phyloP scores from a whole-genome alignment of 2,797 vertebrate species.

The Sparidentex hasta region DNA sequence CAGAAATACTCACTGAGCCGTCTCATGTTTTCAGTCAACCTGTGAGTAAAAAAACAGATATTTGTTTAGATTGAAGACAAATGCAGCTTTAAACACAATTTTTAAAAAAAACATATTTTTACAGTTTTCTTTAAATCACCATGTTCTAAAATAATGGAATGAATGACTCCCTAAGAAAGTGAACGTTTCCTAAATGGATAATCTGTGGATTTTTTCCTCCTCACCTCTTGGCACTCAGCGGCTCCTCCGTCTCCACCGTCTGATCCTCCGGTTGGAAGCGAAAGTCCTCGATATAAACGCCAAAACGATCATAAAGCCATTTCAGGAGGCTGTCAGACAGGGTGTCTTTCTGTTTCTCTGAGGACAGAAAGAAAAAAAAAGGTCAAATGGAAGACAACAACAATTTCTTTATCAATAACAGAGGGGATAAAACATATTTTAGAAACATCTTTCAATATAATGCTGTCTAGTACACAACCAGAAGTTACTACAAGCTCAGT shows the following conservation, averaged over 20 bases:
- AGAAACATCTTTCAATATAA: no score
- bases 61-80: background rate
- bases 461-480: no score
- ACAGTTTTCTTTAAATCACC: background rate
- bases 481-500: no score
- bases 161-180: background rate
- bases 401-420: no score
- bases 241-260: constrained; percentile 91
- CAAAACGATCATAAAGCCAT: constrained; percentile 90
- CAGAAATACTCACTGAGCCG: constrained; percentile 91
- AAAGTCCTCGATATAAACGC: constrained; percentile 94
- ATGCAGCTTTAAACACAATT: background rate
- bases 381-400: background rate
- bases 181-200: background rate
- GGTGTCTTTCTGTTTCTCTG: constrained; percentile 90
- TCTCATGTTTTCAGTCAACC: constrained; percentile 97
- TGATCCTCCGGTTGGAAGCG: constrained; percentile 94
- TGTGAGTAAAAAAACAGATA: constrained; percentile 72
- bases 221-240: constrained; percentile 92
- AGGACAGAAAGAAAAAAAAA: background rate
- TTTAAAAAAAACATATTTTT: background rate
- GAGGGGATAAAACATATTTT: no score
- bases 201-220: background rate
- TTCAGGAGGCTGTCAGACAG: constrained; percentile 87
- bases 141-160: background rate